Conservation (phyloP, 2,888 invertebrate genomes). For the Disparrhopalites patrizii region DNA sequence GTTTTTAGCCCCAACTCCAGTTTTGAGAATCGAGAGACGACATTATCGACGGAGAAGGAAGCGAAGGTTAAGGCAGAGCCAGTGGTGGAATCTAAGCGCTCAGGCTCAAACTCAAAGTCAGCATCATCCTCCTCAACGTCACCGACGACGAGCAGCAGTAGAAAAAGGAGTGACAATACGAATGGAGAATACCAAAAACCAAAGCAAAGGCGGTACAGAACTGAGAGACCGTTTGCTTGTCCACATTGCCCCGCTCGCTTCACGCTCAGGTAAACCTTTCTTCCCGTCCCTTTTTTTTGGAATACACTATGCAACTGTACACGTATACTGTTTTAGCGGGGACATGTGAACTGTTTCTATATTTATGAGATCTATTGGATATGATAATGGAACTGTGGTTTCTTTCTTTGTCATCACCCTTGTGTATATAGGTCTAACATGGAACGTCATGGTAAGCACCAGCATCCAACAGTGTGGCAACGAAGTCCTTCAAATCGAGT, state of each 20-base stretch:
- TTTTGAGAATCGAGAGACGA: constrained; percentile 25
- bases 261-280: constrained; percentile 63
- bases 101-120: constrained; percentile 18
- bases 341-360: no score
- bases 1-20: constrained; percentile 22
- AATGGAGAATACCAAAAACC: constrained; percentile 61
- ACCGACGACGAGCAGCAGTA: constrained; percentile 26
- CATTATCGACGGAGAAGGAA: constrained; percentile 17
- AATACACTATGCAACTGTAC: background rate
- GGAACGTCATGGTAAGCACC: constrained; percentile 91
- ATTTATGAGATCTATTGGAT: no score
- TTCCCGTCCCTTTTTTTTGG: background rate
- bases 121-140: constrained; percentile 26
- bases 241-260: constrained; percentile 86
- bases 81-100: constrained; percentile 13
- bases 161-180: constrained; percentile 10
- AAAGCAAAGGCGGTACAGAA: constrained; percentile 82
- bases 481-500: constrained; percentile 59
- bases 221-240: constrained; percentile 85
- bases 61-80: constrained; percentile 21
- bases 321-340: background rate
- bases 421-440: constrained; percentile 74
- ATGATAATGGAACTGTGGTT: no score
- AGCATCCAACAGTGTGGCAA: constrained; percentile 86
- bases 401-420: no score